A percentile compares a stretch with the other conserved stretches of the same genome.
phyloP scores from a whole-genome alignment of 2,797 vertebrate genomes.

The Tarsius wallacei region DNA sequence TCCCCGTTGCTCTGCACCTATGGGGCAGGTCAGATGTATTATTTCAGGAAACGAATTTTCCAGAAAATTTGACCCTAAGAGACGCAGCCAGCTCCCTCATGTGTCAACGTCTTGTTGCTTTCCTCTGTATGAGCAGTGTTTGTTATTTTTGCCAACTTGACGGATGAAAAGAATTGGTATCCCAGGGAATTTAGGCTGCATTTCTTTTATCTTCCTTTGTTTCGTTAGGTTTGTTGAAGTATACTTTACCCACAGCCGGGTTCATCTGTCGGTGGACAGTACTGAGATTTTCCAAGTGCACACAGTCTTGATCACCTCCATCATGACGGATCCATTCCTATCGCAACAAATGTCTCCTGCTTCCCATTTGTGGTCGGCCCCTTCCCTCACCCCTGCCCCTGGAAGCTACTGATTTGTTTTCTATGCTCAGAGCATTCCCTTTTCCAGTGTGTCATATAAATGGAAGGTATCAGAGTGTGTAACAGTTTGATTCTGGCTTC shows the following conservation, averaged over 20 bases:
- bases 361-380: accelerated
- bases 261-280: too few species aligned
- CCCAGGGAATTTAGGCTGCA: accelerated
- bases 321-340: background rate
- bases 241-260: accelerated
- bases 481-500: background rate
- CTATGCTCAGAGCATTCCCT: background rate
- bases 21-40: too few species aligned
- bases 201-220: background rate
- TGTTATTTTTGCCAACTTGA: background rate
- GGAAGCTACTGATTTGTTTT: background rate
- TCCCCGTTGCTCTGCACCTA: accelerated
- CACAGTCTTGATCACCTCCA: accelerated
- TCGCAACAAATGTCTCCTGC: accelerated
- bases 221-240: background rate
- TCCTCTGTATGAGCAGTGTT: too few species aligned
- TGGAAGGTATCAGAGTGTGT: background rate
- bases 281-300: background rate
- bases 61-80: background rate
- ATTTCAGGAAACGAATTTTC: background rate
- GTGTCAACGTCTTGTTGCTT: background rate
- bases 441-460: background rate
- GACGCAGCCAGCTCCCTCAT: background rate
- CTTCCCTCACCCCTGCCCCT: too few species aligned
- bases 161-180: background rate